Evolutionary conservation across 2,888 invertebrate species (phyloP).

Genomic region (Piscicola geometra): DNA sequence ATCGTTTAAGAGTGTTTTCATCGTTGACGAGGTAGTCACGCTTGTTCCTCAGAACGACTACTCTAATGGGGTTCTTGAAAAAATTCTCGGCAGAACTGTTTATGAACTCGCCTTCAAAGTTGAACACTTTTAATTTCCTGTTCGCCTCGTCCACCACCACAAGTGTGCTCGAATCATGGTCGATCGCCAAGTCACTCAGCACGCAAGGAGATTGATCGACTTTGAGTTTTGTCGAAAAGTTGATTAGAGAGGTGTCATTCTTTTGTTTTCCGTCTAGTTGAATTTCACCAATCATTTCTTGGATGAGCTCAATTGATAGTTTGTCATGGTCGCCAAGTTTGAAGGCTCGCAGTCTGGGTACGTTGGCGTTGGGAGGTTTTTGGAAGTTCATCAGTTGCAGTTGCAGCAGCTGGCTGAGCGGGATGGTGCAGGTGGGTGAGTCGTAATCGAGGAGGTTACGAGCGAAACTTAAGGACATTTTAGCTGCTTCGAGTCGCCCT

Average conservation of each 20-base stretch:
- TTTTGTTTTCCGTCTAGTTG: constrained; percentile 1
- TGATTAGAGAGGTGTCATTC: constrained; percentile 25
- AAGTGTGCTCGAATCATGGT: constrained; percentile 37
- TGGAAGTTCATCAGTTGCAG: constrained; percentile 40
- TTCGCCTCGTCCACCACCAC: constrained; percentile 43
- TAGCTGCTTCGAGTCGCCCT: constrained; percentile 38
- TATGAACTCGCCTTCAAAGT: constrained; percentile 27
- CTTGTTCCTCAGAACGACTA: constrained; percentile 36
- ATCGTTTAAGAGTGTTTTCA: constrained; percentile 41
- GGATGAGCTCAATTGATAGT: not conserved
- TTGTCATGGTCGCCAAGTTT: not conserved
- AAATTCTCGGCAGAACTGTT: constrained; percentile 22
- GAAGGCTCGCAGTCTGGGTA: constrained; percentile 31
- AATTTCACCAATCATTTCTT: constrained; percentile 1
- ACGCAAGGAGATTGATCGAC: constrained; percentile 36
- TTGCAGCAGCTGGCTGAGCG: constrained; percentile 36
- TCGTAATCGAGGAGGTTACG: constrained; percentile 40
- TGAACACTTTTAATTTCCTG: constrained; percentile 40
- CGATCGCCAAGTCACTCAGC: constrained; percentile 41
- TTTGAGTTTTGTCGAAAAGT: constrained; percentile 34
- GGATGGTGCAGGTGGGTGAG: constrained; percentile 40
- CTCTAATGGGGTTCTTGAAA: constrained; percentile 41
- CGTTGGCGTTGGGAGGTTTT: constrained; percentile 23
- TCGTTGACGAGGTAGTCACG: constrained; percentile 41
- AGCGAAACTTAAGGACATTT: constrained; percentile 37